Evolutionary conservation across 1,140 invertebrate genomes (phyloP).

Genomic region (Calephelis nemesis): DNA sequence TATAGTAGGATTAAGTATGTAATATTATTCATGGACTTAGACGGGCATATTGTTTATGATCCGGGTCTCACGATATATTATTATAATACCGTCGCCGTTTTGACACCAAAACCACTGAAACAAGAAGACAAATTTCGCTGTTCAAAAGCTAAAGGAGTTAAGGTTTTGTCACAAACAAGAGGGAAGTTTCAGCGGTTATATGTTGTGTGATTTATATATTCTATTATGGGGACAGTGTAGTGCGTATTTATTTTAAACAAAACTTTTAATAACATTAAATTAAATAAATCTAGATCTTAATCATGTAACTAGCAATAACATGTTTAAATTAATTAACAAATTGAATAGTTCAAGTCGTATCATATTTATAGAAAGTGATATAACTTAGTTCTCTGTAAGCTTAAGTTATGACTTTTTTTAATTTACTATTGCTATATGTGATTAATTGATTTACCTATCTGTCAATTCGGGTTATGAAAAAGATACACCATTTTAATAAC

Average conservation of each 20-base stretch:
- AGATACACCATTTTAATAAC: no score
- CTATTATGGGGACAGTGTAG: neutral
- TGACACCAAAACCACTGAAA: constrained; percentile 13
- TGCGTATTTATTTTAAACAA: no score
- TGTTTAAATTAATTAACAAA: no score
- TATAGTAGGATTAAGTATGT: neutral
- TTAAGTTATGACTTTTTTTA: no score
- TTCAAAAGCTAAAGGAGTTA: constrained; percentile 3
- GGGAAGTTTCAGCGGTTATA: constrained; percentile 11
- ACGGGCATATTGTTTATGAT: constrained; percentile 1
- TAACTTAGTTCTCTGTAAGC: no score
- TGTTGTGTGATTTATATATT: constrained; percentile 5
- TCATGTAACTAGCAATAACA: no score
- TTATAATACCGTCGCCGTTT: constrained; percentile 8
- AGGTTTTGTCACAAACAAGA: constrained; percentile 11
- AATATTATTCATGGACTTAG: constrained; percentile 8
- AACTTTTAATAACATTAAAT: neutral
- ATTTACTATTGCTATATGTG: no score
- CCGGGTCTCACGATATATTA: neutral
- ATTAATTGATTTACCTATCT: no score
- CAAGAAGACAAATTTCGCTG: constrained; percentile 3
- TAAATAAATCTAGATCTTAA: no score
- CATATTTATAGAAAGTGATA: no score
- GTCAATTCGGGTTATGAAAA: no score
- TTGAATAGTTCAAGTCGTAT: no score